A percentile compares a stretch with the other conserved stretches of the same genome.
Evolutionary conservation across 2,888 invertebrate species (phyloP).

Genomic region (Latheticus oryzae): DNA sequence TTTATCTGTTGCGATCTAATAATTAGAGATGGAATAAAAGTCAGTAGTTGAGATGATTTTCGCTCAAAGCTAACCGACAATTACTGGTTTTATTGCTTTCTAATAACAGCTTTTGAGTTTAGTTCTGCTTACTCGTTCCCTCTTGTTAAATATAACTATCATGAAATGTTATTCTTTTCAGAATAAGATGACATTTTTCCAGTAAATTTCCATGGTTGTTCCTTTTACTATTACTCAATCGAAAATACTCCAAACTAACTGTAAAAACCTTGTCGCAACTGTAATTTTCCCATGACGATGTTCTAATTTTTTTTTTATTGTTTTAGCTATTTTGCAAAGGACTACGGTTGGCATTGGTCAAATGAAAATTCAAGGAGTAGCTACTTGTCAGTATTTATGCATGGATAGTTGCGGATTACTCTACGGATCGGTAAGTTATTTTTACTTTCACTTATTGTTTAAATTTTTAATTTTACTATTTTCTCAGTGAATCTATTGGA

Average conservation of each 20-base stretch:
- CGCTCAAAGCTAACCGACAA: conserved; percentile 21
- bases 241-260: background rate
- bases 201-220: conserved; percentile 3
- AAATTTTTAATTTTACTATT: conserved; percentile 13
- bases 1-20: conserved; percentile 14
- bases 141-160: conserved; percentile 1
- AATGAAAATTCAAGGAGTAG: conserved; percentile 88
- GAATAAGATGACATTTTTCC: conserved; percentile 4
- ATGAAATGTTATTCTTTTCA: background rate
- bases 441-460: conserved; percentile 29
- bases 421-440: conserved; percentile 86
- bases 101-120: conserved; percentile 20
- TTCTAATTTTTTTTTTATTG: conserved; percentile 63
- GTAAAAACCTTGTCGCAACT: conserved; percentile 15
- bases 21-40: conserved; percentile 13
- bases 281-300: conserved; percentile 1
- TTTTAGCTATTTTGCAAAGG: conserved; percentile 78
- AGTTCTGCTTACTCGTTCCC: conserved; percentile 1
- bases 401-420: conserved; percentile 89
- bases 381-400: conserved; percentile 88
- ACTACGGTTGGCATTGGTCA: conserved; percentile 80
- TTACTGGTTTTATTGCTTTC: conserved; percentile 29
- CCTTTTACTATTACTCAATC: background rate
- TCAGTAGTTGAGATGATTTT: conserved; percentile 14
- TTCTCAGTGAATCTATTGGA: conserved; percentile 27